phyloP scores from a whole-genome alignment of 2,113 vertebrate genomes.

The Seriola quinqueradiata region DNA sequence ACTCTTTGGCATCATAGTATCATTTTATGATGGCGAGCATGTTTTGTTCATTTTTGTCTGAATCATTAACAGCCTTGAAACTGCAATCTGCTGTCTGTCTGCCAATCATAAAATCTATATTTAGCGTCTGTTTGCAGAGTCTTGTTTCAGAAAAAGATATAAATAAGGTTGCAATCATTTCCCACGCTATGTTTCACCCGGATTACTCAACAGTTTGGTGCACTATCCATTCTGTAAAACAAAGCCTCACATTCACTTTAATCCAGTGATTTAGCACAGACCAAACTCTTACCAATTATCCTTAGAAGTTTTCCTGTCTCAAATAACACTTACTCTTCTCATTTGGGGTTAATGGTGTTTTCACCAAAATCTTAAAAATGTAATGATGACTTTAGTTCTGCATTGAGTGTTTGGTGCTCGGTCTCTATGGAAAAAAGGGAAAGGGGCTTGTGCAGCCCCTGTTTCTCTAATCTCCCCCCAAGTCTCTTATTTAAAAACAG shows the following conservation, averaged over 20 bases:
- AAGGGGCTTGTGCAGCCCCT: constrained; percentile 24
- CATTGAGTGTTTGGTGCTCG: constrained; percentile 14
- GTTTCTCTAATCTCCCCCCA: constrained; percentile 53
- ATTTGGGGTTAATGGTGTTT: constrained; percentile 24
- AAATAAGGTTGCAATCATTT: constrained; percentile 2
- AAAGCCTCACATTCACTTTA: constrained; percentile 5
- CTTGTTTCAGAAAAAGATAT: constrained; percentile 2
- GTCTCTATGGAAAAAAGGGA: constrained; percentile 27
- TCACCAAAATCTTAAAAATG: constrained; percentile 33
- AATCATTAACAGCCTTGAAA: constrained; percentile 21
- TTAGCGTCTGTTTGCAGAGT: constrained; percentile 3
- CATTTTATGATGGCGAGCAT: neutral
- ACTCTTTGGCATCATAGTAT: neutral
- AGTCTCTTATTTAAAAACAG: constrained; percentile 69
- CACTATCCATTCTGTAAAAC: neutral
- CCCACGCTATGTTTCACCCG: neutral
- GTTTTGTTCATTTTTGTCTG: constrained; percentile 12
- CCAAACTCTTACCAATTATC: constrained; percentile 2
- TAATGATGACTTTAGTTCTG: constrained; percentile 29
- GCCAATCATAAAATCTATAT: constrained; percentile 15
- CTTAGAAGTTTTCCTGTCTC: constrained; percentile 7
- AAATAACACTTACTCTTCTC: constrained; percentile 16
- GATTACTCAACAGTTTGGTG: constrained; percentile 11
- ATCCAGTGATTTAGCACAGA: constrained; percentile 15
- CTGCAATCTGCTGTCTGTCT: constrained; percentile 27